A percentile compares a stretch with the other conserved stretches of the same genome.
Conservation (phyloP, 2,888 invertebrate genomes). For the Mesorhabditis belari region DNA sequence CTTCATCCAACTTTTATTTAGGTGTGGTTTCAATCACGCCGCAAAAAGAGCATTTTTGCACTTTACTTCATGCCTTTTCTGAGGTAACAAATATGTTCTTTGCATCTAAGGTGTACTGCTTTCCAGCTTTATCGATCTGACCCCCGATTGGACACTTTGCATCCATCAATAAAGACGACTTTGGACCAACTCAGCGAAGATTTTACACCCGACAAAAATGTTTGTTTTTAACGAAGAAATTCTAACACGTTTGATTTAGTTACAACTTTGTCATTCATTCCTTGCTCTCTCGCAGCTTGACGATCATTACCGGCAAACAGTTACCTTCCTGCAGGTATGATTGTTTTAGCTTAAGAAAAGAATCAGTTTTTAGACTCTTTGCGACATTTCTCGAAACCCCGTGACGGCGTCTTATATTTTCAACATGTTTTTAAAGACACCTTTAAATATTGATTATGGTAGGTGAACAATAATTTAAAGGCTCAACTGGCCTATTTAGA, state of each 20-base stretch:
- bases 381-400: not conserved
- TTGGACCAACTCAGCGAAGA: not conserved
- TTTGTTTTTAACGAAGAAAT: too few relatives aligned
- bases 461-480: too few relatives aligned
- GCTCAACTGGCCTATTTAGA: not conserved
- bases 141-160: not conserved
- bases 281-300: not conserved
- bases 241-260: not conserved
- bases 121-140: not conserved
- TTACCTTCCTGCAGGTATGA: not conserved
- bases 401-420: not conserved
- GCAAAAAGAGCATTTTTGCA: too few relatives aligned
- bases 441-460: not conserved
- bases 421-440: not conserved
- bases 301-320: not conserved
- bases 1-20: too few relatives aligned
- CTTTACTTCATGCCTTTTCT: too few relatives aligned
- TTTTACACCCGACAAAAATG: not conserved
- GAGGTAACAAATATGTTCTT: too few relatives aligned
- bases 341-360: not conserved
- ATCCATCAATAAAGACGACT: not conserved
- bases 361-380: not conserved
- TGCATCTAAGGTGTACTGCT: too few relatives aligned
- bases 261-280: not conserved
- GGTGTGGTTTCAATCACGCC: too few relatives aligned